phyloP scores from a whole-genome alignment of 2,797 vertebrate genomes.

The Prionace glauca region DNA sequence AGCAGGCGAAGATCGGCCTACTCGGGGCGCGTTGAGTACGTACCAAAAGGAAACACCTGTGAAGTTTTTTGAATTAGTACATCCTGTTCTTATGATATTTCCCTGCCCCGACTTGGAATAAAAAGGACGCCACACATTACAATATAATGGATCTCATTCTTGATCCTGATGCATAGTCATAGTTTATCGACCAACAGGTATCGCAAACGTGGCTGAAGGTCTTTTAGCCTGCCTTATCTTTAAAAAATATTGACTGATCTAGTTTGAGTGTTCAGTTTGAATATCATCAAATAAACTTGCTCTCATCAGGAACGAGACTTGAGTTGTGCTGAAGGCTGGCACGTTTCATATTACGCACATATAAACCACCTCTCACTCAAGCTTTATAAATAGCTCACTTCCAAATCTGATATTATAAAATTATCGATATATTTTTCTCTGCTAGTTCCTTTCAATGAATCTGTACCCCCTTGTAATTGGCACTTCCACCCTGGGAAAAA shows the following conservation, averaged over 20 bases:
- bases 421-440: not conserved
- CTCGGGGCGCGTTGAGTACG: not conserved
- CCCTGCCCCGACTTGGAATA: conserved; percentile 7
- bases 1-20: not conserved
- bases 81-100: conserved; percentile 31
- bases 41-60: conserved; percentile 32
- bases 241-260: not conserved
- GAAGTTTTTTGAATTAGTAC: conserved; percentile 9
- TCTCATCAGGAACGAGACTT: not conserved
- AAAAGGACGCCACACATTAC: not conserved
- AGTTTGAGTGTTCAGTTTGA: not conserved
- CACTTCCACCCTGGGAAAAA: no score
- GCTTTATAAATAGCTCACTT: not conserved
- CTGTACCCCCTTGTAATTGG: no score
- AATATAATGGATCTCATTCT: not conserved
- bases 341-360: not conserved
- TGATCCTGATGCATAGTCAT: not conserved
- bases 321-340: no score
- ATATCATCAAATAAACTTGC: not conserved
- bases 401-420: not conserved
- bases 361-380: not conserved
- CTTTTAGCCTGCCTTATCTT: not conserved
- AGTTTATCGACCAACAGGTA: not conserved
- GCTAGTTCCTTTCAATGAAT: not conserved
- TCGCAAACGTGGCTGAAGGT: not conserved